These are phyloP conservation scores for Naja naja DNA, from an alignment of 2,113 vertebrate genomes.

Conservation along the genomic window DNA sequence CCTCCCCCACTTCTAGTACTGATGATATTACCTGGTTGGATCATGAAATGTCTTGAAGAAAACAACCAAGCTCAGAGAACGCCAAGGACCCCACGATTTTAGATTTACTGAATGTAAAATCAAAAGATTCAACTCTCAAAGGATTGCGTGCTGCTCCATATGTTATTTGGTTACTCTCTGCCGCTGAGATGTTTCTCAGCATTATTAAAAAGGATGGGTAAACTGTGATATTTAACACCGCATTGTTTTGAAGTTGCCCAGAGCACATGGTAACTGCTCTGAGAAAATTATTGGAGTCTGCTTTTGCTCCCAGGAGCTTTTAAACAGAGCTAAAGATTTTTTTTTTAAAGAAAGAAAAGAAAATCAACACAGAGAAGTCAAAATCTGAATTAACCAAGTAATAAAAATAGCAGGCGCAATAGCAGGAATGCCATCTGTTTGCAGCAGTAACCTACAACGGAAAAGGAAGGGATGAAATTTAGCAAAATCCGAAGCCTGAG, in stretches of 20 bases:
- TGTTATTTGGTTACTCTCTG: neutral
- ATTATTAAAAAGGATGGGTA: neutral
- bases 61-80: no score
- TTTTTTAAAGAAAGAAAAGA: neutral
- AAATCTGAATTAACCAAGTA: neutral
- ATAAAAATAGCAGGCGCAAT: neutral
- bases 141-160: neutral
- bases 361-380: neutral
- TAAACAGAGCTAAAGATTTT: neutral
- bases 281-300: neutral
- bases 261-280: neutral
- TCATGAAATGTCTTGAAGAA: no score
- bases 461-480: neutral
- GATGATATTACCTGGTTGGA: no score
- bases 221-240: neutral
- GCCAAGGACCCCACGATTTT: neutral
- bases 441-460: neutral
- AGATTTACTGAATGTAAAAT: neutral
- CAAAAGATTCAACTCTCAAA: neutral
- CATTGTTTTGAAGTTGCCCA: neutral
- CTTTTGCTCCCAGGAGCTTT: neutral
- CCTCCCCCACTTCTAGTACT: no score
- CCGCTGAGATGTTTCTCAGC: neutral
- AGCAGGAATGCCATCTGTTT: neutral
- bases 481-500: neutral